Evolutionary conservation across 2,113 vertebrate genomes (phyloP).

Genomic region (Crotalus helleri): DNA sequence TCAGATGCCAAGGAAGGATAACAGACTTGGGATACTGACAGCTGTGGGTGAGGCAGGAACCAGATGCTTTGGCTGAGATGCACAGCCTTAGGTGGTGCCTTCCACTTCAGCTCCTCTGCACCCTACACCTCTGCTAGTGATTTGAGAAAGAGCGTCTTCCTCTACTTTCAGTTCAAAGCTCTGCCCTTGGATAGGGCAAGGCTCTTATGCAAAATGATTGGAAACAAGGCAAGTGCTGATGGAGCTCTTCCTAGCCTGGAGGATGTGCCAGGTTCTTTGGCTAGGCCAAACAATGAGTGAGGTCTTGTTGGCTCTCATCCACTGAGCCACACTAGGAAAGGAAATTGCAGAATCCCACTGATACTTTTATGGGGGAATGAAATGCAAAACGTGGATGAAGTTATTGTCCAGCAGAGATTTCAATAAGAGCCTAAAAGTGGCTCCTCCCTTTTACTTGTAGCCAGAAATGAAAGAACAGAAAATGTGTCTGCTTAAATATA

Average conservation of each 20-base stretch:
- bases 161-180: not conserved
- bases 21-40: slow-evolving; percentile 67
- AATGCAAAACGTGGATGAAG: not conserved
- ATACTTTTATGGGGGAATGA: not conserved
- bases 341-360: not conserved
- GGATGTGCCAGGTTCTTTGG: not conserved
- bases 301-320: not conserved
- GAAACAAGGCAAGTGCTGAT: not conserved
- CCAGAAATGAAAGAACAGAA: not conserved
- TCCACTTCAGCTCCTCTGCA: slow-evolving; percentile 12
- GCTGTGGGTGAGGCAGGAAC: slow-evolving; percentile 73
- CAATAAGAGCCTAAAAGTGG: not conserved
- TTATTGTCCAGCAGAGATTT: not conserved
- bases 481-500: not conserved
- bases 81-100: slow-evolving; percentile 54
- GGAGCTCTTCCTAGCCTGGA: not conserved
- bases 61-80: slow-evolving; percentile 66
- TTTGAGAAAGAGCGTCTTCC: not conserved
- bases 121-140: not conserved
- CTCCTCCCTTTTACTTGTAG: not conserved
- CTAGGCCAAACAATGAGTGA: not conserved
- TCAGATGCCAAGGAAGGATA: slow-evolving; percentile 71
- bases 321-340: not conserved
- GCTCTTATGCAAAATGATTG: not conserved
- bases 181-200: not conserved